A percentile compares a stretch with the other conserved stretches of the same genome.
Evolutionary conservation across 2,888 invertebrate genomes (phyloP).

Genomic region (Pharmacophagus antenor): DNA sequence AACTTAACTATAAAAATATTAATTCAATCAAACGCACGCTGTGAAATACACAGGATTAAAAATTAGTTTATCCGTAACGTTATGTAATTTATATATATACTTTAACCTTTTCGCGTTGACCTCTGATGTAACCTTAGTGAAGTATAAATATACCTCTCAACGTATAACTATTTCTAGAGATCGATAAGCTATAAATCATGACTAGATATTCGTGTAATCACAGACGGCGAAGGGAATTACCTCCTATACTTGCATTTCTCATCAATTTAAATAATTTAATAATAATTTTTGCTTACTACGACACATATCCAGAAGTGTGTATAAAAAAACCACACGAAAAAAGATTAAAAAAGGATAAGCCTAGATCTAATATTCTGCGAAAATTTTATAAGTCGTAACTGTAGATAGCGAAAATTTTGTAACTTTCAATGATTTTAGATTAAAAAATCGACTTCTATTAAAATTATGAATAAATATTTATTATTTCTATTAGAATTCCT

Average conservation of each 20-base stretch:
- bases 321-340: not conserved
- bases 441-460: no score
- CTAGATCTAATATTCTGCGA: no score
- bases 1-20: no score
- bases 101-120: not conserved
- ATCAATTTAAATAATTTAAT: not conserved
- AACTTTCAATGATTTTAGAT: no score
- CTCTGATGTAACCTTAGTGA: not conserved
- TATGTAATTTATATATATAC: not conserved
- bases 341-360: not conserved
- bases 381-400: not conserved
- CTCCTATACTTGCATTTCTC: not conserved
- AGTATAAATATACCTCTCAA: not conserved
- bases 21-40: no score
- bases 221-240: not conserved
- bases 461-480: no score
- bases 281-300: not conserved
- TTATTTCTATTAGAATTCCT: no score
- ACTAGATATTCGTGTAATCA: not conserved
- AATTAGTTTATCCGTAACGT: no score
- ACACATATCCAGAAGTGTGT: not conserved
- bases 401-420: not conserved
- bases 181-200: not conserved
- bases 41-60: no score
- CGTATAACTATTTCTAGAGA: conserved; percentile 2